phyloP scores from a whole-genome alignment of 2,113 vertebrate species.

The Otus sunia region DNA sequence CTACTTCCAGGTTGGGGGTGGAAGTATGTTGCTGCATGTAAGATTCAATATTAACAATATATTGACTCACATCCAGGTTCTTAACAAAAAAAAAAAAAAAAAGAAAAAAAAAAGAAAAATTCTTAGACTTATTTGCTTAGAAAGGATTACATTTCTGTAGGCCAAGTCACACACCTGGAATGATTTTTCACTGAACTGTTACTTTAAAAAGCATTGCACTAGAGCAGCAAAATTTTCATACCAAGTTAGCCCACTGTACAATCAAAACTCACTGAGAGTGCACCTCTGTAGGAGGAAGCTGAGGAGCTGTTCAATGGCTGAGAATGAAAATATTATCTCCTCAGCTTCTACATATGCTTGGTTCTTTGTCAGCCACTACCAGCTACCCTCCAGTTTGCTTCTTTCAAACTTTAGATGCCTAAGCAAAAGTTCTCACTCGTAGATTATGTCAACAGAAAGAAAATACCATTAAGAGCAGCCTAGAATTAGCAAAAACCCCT shows the following conservation, averaged over 20 bases:
- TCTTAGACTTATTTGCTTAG: background rate
- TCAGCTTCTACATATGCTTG: background rate
- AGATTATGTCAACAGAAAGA: background rate
- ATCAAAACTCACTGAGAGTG: background rate
- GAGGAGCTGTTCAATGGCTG: background rate
- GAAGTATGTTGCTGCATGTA: background rate
- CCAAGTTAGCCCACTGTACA: background rate
- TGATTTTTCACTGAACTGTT: background rate
- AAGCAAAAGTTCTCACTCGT: background rate
- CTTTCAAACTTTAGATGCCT: background rate
- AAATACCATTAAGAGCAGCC: background rate
- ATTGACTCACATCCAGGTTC: background rate
- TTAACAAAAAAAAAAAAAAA: background rate
- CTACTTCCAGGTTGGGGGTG: background rate
- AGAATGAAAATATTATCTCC: background rate
- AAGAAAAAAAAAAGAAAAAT: background rate
- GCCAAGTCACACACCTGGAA: background rate
- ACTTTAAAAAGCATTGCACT: background rate
- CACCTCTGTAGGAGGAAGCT: background rate
- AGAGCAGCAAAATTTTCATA: background rate
- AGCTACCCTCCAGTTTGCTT: background rate
- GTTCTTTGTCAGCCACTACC: background rate
- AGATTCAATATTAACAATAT: background rate
- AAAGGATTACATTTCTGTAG: background rate
- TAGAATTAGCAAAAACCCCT: background rate